phyloP scores from a whole-genome alignment of 92 coral and sea anemone genomes.

The Umimayanthus chanpuru region DNA sequence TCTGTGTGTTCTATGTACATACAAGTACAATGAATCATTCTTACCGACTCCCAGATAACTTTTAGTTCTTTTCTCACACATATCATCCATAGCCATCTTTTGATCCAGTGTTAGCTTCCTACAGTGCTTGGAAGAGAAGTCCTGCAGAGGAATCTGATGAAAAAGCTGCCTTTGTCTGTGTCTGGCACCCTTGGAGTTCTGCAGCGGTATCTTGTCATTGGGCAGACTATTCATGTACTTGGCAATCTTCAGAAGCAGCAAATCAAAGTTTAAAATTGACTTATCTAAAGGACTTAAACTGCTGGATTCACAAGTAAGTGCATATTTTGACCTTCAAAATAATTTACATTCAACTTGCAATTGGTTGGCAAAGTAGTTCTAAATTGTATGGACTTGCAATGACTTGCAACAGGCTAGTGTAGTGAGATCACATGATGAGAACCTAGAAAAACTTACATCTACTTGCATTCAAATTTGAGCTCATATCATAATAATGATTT shows the following conservation, averaged over 20 bases:
- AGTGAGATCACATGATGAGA: too few relatives aligned
- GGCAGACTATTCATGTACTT: slow-evolving; percentile 84
- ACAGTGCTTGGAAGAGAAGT: slow-evolving; percentile 88
- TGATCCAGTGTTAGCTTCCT: slow-evolving; percentile 88
- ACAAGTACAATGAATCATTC: neutral
- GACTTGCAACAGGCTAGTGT: too few relatives aligned
- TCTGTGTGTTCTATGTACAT: neutral
- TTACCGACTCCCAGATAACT: slow-evolving; percentile 88
- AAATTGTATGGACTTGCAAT: too few relatives aligned
- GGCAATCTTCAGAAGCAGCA: slow-evolving; percentile 60
- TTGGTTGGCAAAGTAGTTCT: too few relatives aligned
- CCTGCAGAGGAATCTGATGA: slow-evolving; percentile 92
- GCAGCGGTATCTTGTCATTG: slow-evolving; percentile 67
- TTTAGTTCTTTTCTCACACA: slow-evolving; percentile 63
- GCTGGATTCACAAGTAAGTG: neutral
- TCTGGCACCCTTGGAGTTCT: slow-evolving; percentile 74
- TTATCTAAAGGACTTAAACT: neutral
- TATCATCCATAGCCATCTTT: slow-evolving; percentile 91
- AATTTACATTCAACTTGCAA: too few relatives aligned
- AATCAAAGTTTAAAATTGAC: neutral
- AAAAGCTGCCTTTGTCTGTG: slow-evolving; percentile 76
- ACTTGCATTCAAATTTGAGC: too few relatives aligned
- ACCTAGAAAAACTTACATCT: too few relatives aligned
- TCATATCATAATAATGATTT: too few relatives aligned
- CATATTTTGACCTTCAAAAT: too few relatives aligned